These are phyloP conservation scores for Anaspis maculata DNA, from an alignment of 2,888 invertebrate genomes.

Conservation along the genomic window DNA sequence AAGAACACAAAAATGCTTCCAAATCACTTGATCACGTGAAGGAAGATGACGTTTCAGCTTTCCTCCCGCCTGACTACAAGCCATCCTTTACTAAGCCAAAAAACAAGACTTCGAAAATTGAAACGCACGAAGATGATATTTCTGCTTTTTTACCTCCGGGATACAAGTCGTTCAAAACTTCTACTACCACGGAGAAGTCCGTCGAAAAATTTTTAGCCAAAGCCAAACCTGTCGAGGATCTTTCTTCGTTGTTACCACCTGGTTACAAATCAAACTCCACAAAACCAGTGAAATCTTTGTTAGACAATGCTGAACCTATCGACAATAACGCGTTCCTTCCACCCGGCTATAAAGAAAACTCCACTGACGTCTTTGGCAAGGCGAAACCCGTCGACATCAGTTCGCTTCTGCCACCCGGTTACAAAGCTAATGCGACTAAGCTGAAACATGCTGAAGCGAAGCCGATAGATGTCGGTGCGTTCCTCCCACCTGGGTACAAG, in stretches of 20 bases:
- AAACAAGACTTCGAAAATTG: constrained; percentile 19
- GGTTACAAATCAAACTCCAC: constrained; percentile 43
- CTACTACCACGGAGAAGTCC: neutral
- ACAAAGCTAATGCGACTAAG: constrained; percentile 32
- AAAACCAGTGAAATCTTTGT: constrained; percentile 5
- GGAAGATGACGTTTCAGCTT: constrained; percentile 30
- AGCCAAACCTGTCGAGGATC: constrained; percentile 32
- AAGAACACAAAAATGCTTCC: constrained; percentile 8
- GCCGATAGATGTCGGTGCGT: constrained; percentile 46
- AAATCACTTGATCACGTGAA: neutral
- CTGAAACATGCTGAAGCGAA: constrained; percentile 17
- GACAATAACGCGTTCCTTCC: constrained; percentile 49
- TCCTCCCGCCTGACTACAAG: constrained; percentile 44
- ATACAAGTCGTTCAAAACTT: constrained; percentile 37
- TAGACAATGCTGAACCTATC: constrained; percentile 36
- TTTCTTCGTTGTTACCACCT: constrained; percentile 52
- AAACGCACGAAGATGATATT: constrained; percentile 43
- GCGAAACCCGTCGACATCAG: constrained; percentile 35
- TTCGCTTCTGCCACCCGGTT: constrained; percentile 41
- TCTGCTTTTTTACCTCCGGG: constrained; percentile 49
- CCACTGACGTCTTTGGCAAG: constrained; percentile 26
- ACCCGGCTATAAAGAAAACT: constrained; percentile 51
- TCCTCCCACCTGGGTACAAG: constrained; percentile 63
- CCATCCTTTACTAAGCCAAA: constrained; percentile 9
- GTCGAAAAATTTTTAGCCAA: constrained; percentile 24